Evolutionary conservation across 2,113 vertebrate species (phyloP), one percentile per base, ranked within the genome.

Genomic region (Osmerus eperlanus): DNA sequence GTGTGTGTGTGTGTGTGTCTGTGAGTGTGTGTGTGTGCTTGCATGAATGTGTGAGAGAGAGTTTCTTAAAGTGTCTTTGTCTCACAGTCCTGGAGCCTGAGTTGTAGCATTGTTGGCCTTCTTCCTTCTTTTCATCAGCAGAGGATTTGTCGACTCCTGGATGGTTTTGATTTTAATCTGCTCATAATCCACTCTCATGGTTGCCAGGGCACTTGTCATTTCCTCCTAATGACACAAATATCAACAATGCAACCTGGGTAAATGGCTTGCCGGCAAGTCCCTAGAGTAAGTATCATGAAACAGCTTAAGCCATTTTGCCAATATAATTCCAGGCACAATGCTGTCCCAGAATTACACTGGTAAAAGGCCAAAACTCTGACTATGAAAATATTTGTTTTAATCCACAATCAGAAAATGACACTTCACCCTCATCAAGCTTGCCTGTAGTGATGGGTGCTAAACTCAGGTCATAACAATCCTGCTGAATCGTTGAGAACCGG

Each of bases 111-210:
- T 52, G 3, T 23, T 72, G 8, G 69, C 75, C 73, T 94, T 95
- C 89, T 95, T 95, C 73, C 94, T 82, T 83, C 95, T 93, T 86
- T 95, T 96, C 84, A 91, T 89, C 67, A 96, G 94, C 85, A 96
- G 84, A 55, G 95, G 95, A 82, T 96, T 96, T 0, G 91, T 92
- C 0, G 95, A 93, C 0, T 96, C 94, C 64, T 94, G 91, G 0
- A 96, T 94, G 53, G 93, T 94, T 83, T 96, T 96, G 80, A 96
- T 95, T 89, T 94, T 95, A 82, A 96, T 93, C 84, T 96, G 95
- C 75, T 96, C 95, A 0, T 96, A 96, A 88, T 96, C 94, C 14
- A 96, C 95, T 7, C 95, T 79, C 92, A 96, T 94, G 4, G 94
- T 94, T 77, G 95, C 93, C 90, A 96, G 86, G 32, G 94, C 94